Evolutionary conservation across 2,888 invertebrate genomes (phyloP), one percentile per base, ranked within the genome.

Genomic region (Lottia scabra): DNA sequence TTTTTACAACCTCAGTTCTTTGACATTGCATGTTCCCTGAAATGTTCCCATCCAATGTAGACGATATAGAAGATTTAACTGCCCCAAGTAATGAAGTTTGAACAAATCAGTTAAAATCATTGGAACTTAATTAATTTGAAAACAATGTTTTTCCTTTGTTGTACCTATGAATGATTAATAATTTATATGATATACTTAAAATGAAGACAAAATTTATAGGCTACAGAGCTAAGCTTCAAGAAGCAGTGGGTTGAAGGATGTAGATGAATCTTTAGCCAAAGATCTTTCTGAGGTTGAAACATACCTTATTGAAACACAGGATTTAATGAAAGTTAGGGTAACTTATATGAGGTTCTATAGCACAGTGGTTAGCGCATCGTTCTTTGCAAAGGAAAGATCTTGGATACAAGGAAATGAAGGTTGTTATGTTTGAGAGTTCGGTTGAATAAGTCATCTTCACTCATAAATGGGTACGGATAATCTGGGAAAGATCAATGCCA

Each of bases 51-150:
- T 13, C 73, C 72, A 69, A 75, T 46, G 27, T 73, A 12, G 78
- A 78, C 67, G 76, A 78, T 69, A 56, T 44, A 23, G 74, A 78
- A 69, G 76, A 78, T 63, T 63, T 78, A n/a, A 45, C 62, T 45
- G 65, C 77, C 2, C 77, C 77, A 23, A 72, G 70, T 30, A 74
- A 75, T 63, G 79, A n/a, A n/a, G n/a, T n/a, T n/a, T n/a, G n/a
- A n/a, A n/a, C n/a, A n/a, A n/a, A n/a, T n/a, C n/a, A n/a, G n/a
- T n/a, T n/a, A n/a, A n/a, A n/a, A n/a, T n/a, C n/a, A n/a, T n/a
- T n/a, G n/a, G n/a, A n/a, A n/a, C n/a, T n/a, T n/a, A n/a, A n/a
- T n/a, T n/a, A n/a, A n/a, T n/a, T n/a, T n/a, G n/a, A n/a, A n/a
- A n/a, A n/a, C n/a, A n/a, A n/a, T n/a, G n/a, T n/a, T n/a, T n/a